These are phyloP conservation scores for Hormiphora californensis DNA, from an alignment of 37 sponge, comb jelly and placozoan genomes.

Conservation along the genomic window DNA sequence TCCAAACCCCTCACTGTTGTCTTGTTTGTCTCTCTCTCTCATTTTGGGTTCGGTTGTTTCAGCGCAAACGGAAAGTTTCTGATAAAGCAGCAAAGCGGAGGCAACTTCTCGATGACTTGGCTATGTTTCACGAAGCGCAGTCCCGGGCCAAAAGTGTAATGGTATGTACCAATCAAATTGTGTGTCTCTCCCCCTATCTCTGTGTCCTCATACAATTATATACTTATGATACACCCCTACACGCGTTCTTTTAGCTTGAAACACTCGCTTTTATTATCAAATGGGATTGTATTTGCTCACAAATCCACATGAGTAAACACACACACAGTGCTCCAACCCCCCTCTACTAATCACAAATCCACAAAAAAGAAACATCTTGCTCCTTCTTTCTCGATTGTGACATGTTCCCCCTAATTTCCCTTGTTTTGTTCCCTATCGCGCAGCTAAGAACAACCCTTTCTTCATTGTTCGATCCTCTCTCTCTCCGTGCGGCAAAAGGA, in stretches of 20 bases:
- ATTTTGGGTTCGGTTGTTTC: background rate
- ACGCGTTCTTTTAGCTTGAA: background rate
- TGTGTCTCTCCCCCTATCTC: background rate
- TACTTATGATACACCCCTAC: background rate
- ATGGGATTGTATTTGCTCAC: too few species aligned
- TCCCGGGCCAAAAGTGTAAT: constrained; percentile 13
- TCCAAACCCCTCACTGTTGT: background rate
- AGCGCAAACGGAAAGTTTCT: background rate
- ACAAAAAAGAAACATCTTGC: background rate
- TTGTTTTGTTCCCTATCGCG: too few species aligned
- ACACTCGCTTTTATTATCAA: too few species aligned
- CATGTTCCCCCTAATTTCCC: too few species aligned
- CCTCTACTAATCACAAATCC: too few species aligned
- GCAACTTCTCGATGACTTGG: constrained; percentile 36
- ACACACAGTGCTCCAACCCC: too few species aligned
- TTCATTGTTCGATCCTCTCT: too few species aligned
- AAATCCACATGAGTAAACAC: too few species aligned
- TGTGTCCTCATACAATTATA: background rate
- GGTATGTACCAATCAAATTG: background rate
- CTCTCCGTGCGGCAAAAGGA: too few species aligned
- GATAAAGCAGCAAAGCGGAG: constrained; percentile 11
- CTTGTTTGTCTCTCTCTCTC: background rate
- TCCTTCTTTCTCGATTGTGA: background rate
- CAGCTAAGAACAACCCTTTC: too few species aligned
- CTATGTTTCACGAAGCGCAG: constrained; percentile 51